Evolutionary conservation across 2,113 vertebrate genomes (phyloP), one percentile per base, ranked within the genome.

Genomic region (Pycnonotus jocosus): DNA sequence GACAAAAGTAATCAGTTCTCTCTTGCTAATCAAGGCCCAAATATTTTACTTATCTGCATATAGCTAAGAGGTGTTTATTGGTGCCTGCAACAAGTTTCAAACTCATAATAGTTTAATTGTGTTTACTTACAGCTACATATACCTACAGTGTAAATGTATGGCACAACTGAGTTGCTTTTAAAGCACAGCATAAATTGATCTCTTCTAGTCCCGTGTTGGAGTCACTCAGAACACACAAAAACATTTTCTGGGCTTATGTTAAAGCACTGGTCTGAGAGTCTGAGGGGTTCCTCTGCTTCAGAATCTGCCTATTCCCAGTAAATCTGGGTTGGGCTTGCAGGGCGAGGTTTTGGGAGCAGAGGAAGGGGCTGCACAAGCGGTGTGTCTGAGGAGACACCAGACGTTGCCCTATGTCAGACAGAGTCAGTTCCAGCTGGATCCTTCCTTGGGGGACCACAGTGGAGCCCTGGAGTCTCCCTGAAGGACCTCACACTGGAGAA

Each of bases 371-470:
- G 58, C 10, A 50, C 30, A 19, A 72, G 11, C 2, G 4, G 10
- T 7, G 1, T 27, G 22, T 57, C 28, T 40, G 5, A 56, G 40
- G 35, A 57, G 16, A 53, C 31, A 78, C 7, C 33, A n/a, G 19
- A 14, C 21, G 8, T 2, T 78, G 2, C 4, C 15, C 4, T 21
- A 0, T 24, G 53, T n/a, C 13, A 9, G 30, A 38, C 14, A 66
- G 31, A 62, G 27, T 0, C n/a, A 17, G 2, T 53, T 62, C 24
- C 54, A 61, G 19, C 8, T 53, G 23, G 2, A 47, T 84, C 8
- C 21, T 74, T 19, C 70, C 22, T 22, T 17, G 25, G 31, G 25
- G 30, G 3, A 37, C 11, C 5, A 22, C 35, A 16, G 2, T 51
- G 27, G 45, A 90, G 14, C 23, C 33, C 12, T 38, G 68, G 27